Percentiles rank a stretch among this genome's conserved stretches.
These are phyloP conservation scores for Eupeodes corollae DNA, from an alignment of 1,140 invertebrate genomes.

Conservation along the genomic window DNA sequence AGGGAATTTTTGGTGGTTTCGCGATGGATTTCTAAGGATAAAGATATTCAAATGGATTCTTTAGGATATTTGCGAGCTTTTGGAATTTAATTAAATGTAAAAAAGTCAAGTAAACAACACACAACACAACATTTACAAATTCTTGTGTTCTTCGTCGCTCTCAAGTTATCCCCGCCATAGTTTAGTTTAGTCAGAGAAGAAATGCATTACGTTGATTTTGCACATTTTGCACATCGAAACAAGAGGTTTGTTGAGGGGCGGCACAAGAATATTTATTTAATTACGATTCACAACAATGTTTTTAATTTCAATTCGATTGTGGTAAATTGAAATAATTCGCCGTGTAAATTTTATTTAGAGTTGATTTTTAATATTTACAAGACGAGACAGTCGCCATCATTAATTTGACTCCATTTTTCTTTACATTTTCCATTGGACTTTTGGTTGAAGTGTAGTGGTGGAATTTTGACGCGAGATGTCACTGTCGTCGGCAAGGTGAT, in stretches of 20 bases:
- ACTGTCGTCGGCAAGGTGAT: neutral
- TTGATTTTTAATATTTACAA: constrained; percentile 7
- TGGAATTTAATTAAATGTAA: neutral
- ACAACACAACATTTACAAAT: too few relatives aligned
- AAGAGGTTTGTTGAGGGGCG: neutral
- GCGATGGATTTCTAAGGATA: neutral
- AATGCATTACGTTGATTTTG: neutral
- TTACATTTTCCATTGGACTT: neutral
- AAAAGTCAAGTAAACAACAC: constrained; percentile 1
- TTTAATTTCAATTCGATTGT: neutral
- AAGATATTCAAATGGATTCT: neutral
- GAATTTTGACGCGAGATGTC: neutral
- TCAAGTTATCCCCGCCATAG: constrained; percentile 3
- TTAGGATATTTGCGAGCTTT: neutral
- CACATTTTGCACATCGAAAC: neutral
- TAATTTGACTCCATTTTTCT: constrained; percentile 5
- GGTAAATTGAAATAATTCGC: neutral
- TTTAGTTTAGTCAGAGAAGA: neutral
- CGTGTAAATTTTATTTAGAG: neutral
- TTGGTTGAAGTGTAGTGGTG: neutral
- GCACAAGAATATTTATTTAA: neutral
- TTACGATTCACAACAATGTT: neutral
- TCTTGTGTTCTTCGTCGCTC: too few relatives aligned
- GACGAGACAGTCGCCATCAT: constrained; percentile 6
- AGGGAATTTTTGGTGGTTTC: neutral